Evolutionary conservation across 2,888 invertebrate genomes (phyloP), one percentile per base, ranked within the genome.

Genomic region (Leucophora obtusa): DNA sequence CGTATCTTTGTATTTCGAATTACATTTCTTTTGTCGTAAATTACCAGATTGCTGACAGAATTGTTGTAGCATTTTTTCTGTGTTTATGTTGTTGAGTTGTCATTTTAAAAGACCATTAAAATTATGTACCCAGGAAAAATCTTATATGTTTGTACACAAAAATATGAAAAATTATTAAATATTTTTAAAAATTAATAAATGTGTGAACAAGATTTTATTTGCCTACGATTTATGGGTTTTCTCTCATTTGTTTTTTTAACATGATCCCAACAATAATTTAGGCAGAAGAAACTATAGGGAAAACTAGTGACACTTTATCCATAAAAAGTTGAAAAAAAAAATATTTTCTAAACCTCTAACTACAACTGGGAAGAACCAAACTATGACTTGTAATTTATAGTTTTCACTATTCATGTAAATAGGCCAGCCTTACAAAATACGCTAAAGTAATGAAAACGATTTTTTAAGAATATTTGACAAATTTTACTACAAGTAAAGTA

Each of bases 1-100:
- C 83, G 83, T 82, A 66, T 65, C 66, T 54, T 53, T 70, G 33
- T 47, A 33, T 62, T 63, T 53, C 18, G 66, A 62, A 28, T 76
- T 71, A 68, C 76, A 76, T 51, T 68, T 82, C 43, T 72, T 72
- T 70, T 62, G 54, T 72, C 82, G 70, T 82, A 83, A 83, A 83
- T 83, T 72, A 82, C 69, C 38, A 71, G 54, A 77, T 59, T 72
- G 83, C 75, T 83, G 82, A 83, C 83, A 83, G 83, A 56, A 28
- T 69, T 76, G 51, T 76, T 70, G 63, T 65, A 68, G 63, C 65
- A 66, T 50, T 58, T 54, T 77, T 70, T 56, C 69, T 38, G 53
- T 50, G 66, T 73, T 50, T 51, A 11, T 77, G 60, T 73, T 81
- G 69, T 66, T 66, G 69, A 47, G 53, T 50, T 81, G 81, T 74